Percentiles rank a stretch among this genome's conserved stretches.
Evolutionary conservation across 2,113 vertebrate species (phyloP).

Genomic region (Gadus macrocephalus): DNA sequence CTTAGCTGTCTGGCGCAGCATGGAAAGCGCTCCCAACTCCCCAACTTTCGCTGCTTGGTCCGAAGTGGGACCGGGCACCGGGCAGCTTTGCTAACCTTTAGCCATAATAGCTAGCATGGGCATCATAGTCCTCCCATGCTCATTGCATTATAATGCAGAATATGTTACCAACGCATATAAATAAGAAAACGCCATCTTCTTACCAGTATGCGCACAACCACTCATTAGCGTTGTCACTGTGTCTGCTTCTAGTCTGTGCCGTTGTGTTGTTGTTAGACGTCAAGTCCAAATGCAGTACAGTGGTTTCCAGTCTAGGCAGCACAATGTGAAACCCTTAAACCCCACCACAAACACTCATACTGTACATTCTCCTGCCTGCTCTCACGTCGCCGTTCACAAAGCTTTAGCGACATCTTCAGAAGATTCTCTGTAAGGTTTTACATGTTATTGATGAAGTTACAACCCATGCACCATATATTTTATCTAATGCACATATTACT

Average conservation of each 20-base stretch:
- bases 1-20: constrained; percentile 55
- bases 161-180: neutral
- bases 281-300: constrained; percentile 58
- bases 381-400: neutral
- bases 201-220: constrained; percentile 47
- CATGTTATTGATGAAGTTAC: too few relatives aligned
- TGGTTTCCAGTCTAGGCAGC: constrained; percentile 47
- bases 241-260: constrained; percentile 37
- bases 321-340: constrained; percentile 32
- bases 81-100: constrained; percentile 35
- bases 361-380: constrained; percentile 30
- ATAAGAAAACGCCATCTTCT: constrained; percentile 20
- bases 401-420: constrained; percentile 60
- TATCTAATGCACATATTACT: too few relatives aligned
- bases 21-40: constrained; percentile 50
- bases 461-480: too few relatives aligned
- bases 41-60: constrained; percentile 44
- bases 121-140: constrained; percentile 25
- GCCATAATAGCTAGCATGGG: constrained; percentile 28
- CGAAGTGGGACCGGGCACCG: constrained; percentile 35
- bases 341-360: constrained; percentile 47
- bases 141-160: constrained; percentile 1
- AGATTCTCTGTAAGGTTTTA: fast-evolving
- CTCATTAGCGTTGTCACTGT: constrained; percentile 27
- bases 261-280: constrained; percentile 48